phyloP scores from a whole-genome alignment of 1,140 invertebrate genomes.

The Trachelipus rathkii region DNA sequence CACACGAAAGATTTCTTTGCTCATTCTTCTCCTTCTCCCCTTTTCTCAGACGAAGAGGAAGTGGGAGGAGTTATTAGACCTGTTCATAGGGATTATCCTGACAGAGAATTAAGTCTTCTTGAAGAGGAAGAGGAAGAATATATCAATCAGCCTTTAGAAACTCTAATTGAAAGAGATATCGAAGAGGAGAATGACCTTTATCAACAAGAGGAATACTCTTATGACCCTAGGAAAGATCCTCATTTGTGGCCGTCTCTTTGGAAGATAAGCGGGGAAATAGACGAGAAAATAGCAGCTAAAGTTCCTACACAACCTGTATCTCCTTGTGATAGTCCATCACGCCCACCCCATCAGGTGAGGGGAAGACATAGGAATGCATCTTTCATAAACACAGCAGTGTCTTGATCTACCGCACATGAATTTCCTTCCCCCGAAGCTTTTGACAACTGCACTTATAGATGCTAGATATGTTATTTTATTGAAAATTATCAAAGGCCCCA shows the following conservation, averaged over 20 bases:
- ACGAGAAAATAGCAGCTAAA: slow-evolving; percentile 39
- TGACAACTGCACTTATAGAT: background rate
- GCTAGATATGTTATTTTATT: too few relatives aligned
- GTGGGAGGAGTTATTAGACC: background rate
- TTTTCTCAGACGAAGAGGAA: background rate
- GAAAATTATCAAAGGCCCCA: too few relatives aligned
- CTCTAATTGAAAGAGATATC: background rate
- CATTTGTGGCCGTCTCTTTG: slow-evolving; percentile 42
- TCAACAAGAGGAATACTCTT: slow-evolving; percentile 26
- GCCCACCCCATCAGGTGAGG: slow-evolving; percentile 11
- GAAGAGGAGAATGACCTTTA: slow-evolving; percentile 19
- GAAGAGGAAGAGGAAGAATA: background rate
- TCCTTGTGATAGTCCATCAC: slow-evolving; percentile 43
- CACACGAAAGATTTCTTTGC: background rate
- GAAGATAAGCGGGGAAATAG: slow-evolving; percentile 34
- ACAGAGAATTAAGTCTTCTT: background rate
- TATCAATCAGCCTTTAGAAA: background rate
- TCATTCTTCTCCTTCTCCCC: background rate
- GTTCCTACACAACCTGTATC: slow-evolving; percentile 43
- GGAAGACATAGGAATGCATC: slow-evolving; percentile 20
- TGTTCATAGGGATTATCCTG: background rate
- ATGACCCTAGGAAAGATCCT: slow-evolving; percentile 37
- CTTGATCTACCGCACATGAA: background rate
- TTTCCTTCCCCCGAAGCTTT: background rate
- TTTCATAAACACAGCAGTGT: slow-evolving; percentile 12